Conservation (phyloP, 2,797 vertebrate species). For the Sebastes hubbsi region DNA sequence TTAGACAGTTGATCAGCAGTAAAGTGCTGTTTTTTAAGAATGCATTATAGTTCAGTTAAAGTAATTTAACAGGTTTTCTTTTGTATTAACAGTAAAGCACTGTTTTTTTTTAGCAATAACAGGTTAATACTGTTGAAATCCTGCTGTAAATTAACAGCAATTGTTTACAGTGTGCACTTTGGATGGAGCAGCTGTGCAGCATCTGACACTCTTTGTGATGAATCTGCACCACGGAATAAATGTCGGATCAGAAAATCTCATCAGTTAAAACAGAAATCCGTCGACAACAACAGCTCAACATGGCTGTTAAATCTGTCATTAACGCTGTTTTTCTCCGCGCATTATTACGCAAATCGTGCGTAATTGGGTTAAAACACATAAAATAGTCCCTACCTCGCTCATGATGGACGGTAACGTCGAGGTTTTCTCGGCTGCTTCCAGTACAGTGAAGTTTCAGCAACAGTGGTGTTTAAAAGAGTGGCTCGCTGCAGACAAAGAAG, state of each 20-base stretch:
- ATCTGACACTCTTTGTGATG: constrained; percentile 16
- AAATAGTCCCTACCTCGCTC: constrained; percentile 83
- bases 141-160: no score
- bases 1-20: no score
- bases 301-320: background rate
- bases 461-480: constrained; percentile 67
- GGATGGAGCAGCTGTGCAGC: constrained; percentile 40
- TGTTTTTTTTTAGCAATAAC: no score
- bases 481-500: constrained; percentile 58
- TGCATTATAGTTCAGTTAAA: no score
- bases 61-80: no score
- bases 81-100: no score
- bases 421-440: constrained; percentile 61
- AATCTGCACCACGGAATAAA: background rate
- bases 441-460: constrained; percentile 63
- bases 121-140: no score
- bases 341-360: constrained; percentile 20
- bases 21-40: no score
- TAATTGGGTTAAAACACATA: constrained; percentile 34
- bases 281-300: background rate
- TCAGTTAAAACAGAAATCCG: background rate
- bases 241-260: constrained; percentile 11
- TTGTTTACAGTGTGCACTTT: background rate
- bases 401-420: constrained; percentile 70
- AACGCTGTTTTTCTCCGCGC: background rate